phyloP scores from a whole-genome alignment of 2,888 invertebrate genomes.

The Drosophila lutescens region DNA sequence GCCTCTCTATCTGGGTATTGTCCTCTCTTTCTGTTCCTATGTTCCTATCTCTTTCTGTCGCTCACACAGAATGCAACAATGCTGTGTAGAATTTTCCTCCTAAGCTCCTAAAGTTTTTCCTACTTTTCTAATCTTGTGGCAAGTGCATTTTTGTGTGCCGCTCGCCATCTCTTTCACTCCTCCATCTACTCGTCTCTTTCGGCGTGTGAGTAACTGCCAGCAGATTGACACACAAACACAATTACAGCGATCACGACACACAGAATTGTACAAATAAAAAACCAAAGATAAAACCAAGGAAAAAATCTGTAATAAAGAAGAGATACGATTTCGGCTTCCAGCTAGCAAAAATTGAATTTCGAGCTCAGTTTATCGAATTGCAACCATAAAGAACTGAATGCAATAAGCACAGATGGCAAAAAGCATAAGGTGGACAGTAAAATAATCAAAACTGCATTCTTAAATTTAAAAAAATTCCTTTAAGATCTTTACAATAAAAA shows the following conservation, averaged over 20 bases:
- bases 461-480: too few species aligned
- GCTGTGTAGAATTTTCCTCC: constrained; percentile 26
- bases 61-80: constrained; percentile 8
- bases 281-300: constrained; percentile 8
- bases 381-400: constrained; percentile 26
- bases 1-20: constrained; percentile 5
- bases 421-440: constrained; percentile 6
- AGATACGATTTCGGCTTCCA: constrained; percentile 22
- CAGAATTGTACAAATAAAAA: constrained; percentile 9
- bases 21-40: not conserved
- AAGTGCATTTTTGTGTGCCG: constrained; percentile 61
- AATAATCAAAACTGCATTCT: not conserved
- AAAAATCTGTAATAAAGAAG: constrained; percentile 11
- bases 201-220: constrained; percentile 64
- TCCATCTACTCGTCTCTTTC: constrained; percentile 14
- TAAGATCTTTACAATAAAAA: too few species aligned
- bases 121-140: constrained; percentile 45
- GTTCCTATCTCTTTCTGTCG: not conserved
- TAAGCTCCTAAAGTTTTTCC: constrained; percentile 37
- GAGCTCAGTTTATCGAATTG: constrained; percentile 37
- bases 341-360: constrained; percentile 35
- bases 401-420: constrained; percentile 27
- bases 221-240: constrained; percentile 79
- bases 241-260: constrained; percentile 65
- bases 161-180: constrained; percentile 7